Evolutionary conservation across 1,140 invertebrate genomes (phyloP).

Genomic region (Drosophila varians): DNA sequence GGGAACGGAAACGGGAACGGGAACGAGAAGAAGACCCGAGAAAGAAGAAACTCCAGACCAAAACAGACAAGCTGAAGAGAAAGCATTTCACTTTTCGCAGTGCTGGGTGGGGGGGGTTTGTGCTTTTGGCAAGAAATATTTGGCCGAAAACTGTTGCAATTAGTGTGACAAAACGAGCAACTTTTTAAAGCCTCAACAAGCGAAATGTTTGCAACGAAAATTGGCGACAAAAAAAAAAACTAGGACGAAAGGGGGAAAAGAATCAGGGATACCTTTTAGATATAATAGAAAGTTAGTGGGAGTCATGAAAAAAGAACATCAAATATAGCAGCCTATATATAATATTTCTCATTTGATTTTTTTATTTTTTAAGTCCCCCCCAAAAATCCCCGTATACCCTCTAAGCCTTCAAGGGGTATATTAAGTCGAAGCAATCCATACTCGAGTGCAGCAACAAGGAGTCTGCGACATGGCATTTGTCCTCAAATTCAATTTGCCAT

Average conservation of each 20-base stretch:
- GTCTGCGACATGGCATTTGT: constrained; percentile 7
- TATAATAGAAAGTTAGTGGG: background rate
- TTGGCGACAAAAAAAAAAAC: background rate
- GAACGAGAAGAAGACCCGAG: background rate
- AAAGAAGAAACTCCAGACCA: background rate
- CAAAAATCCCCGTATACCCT: background rate
- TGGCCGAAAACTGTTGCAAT: constrained; percentile 36
- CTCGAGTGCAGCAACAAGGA: too few species aligned
- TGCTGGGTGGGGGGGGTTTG: background rate
- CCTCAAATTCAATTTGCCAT: constrained; percentile 37
- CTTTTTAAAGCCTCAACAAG: constrained; percentile 8
- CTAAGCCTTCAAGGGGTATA: background rate
- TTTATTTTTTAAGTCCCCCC: too few species aligned
- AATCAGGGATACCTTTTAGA: background rate
- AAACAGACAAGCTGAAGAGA: background rate
- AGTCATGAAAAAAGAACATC: too few species aligned
- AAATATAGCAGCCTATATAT: too few species aligned
- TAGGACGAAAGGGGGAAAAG: background rate
- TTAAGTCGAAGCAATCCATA: background rate
- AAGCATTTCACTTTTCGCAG: background rate
- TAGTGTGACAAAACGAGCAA: constrained; percentile 14
- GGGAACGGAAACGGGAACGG: constrained; percentile 1
- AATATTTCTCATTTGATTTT: too few species aligned
- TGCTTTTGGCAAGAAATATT: constrained; percentile 17
- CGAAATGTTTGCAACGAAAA: background rate